Evolutionary conservation across 2,888 invertebrate genomes (phyloP), one percentile per base, ranked within the genome.

Genomic region (Limnephilus marmoratus): DNA sequence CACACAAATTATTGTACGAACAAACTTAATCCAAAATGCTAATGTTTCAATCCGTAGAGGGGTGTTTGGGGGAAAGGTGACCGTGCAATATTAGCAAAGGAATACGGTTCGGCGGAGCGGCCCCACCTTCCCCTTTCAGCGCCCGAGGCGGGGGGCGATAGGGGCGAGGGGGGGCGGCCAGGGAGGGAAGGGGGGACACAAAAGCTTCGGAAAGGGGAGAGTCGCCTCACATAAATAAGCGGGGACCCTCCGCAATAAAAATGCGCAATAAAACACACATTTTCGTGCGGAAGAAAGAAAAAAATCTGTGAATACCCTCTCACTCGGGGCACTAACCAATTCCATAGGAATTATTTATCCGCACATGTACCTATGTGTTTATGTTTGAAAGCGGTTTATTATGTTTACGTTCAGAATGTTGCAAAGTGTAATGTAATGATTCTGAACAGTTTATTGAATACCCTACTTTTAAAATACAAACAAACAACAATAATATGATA

Each of bases 211-310:
- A 53, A 53, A 87, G 87, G 80, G 88, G 68, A 89, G 88, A 80
- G 81, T 31, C 24, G 82, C 82, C 82, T 31, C 90, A 68, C 90
- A 82, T 90, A 90, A 90, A 90, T 90, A 90, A 82, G 82, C 90
- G 82, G 90, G 90, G 53, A 82, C 90, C 90, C 90, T 82, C 49
- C n/a, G 90, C 90, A 90, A 90, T 90, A 90, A 90, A 90, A 90
- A 82, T 90, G 82, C 90, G 90, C 90, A 90, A 90, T 90, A 90
- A 90, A 90, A 90, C 90, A 90, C 90, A 90, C 90, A 82, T 90
- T 90, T 90, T 90, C 82, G 82, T 90, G 90, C 82, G 82, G 90
- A 49, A 90, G 90, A 90, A 90, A 90, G 90, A 82, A 45, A 89
- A 89, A 68, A 90, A 90, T 90, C 90, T 90, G 90, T 90, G 82